A percentile compares a stretch with the other conserved stretches of the same genome.
Evolutionary conservation across 2,797 vertebrate genomes (phyloP).

Genomic region (Rhabdophis nuchalis): DNA sequence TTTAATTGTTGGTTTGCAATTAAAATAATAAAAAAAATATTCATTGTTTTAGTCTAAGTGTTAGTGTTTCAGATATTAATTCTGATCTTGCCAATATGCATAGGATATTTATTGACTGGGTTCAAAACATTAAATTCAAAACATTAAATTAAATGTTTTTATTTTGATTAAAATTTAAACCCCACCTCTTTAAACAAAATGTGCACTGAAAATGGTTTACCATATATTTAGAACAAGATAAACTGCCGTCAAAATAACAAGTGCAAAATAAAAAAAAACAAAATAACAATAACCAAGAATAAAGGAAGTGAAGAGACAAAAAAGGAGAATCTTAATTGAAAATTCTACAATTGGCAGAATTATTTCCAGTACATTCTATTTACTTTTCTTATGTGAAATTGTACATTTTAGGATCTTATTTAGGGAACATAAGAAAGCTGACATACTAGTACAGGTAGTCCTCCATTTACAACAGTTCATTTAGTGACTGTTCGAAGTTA

Average conservation of each 20-base stretch:
- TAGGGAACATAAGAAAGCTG: not conserved
- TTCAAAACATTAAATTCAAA: too few species aligned
- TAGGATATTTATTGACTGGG: not conserved
- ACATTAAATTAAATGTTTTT: not conserved
- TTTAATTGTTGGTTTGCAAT: not conserved
- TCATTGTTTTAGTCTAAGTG: not conserved
- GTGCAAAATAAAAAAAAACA: not conserved
- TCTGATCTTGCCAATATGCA: not conserved
- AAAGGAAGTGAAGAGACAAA: not conserved
- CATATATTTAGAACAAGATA: not conserved
- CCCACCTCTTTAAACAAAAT: not conserved
- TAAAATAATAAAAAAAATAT: not conserved
- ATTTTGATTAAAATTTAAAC: not conserved
- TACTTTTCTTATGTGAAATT: not conserved
- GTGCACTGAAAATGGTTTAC: not conserved
- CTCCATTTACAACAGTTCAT: not conserved
- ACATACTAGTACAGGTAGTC: not conserved
- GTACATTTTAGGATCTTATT: not conserved
- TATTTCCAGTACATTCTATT: not conserved
- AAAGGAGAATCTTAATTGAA: not conserved
- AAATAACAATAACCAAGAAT: not conserved
- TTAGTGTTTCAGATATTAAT: not conserved
- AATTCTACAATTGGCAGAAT: not conserved
- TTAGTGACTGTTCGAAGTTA: not conserved
- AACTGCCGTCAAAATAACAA: not conserved